Base-by-base conservation (phyloP, 2,888 invertebrate species). In the Neoitamus cyanurus region DNA sequence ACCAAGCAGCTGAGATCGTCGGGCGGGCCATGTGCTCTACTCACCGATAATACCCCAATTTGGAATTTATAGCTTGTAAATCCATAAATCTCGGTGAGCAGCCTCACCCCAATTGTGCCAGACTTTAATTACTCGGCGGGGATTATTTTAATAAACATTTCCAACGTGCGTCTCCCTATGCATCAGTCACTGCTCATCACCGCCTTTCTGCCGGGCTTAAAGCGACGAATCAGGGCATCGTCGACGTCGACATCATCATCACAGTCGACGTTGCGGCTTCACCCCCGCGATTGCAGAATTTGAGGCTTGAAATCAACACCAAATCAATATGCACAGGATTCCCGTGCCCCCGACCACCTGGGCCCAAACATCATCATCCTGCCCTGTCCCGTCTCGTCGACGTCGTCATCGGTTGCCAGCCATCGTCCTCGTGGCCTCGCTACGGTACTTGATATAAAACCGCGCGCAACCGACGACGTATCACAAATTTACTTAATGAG, bases 401-500 rank as follows among this genome's bases (percentile, higher is more conserved):
- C 58, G 42, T 42, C 42, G n/a, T 58, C 58, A 7, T 58, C 25
- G 58, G 20, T 58, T 25, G 58, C 58, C 58, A 25, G 58, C 42
- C 42, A 42, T 42, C 42, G 42, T 42, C 42, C 42, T 42, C 42
- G 15, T 42, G 42, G 42, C n/a, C 42, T n/a, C 42, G 42, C 37
- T 73, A 34, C n/a, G 42, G 75, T 75, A 25, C 75, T 75, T 75
- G 46, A 75, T 75, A 42, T 42, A 25, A 75, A 75, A 75, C 30
- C 75, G 75, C 42, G 75, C 42, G 42, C 42, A 75, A 75, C 75
- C 37, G 28, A 75, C 37, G 28, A 75, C 42, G 25, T 75, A 75
- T 75, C 46, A 75, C 42, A 75, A 75, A 75, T 75, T 75, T 75
- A 42, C 75, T 75, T 75, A 75, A 75, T 42, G 75, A 75, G 75